These are phyloP conservation scores for Grammomys dolichurus DNA, from an alignment of 2,113 vertebrate species.

Conservation along the genomic window DNA sequence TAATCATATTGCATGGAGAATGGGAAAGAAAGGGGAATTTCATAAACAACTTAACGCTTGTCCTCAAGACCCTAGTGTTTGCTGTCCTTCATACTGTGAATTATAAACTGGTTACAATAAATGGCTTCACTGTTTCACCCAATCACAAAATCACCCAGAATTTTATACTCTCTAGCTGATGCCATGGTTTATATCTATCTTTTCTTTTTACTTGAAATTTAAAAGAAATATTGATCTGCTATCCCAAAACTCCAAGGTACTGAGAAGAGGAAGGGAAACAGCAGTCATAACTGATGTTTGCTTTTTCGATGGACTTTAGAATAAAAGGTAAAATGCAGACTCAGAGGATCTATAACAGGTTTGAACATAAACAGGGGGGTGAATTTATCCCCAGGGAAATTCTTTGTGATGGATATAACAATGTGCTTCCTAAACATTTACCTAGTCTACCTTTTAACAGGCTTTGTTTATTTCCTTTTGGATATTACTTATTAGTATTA, in stretches of 20 bases:
- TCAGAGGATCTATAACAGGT: background rate
- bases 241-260: background rate
- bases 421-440: background rate
- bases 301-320: background rate
- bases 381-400: background rate
- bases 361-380: background rate
- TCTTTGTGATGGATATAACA: too few relatives aligned
- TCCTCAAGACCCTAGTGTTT: background rate
- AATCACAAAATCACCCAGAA: background rate
- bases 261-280: background rate
- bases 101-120: background rate
- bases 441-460: background rate
- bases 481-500: background rate
- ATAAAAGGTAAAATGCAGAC: background rate
- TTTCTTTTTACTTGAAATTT: background rate
- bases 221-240: constrained; percentile 20
- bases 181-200: background rate
- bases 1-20: background rate
- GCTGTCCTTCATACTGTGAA: background rate
- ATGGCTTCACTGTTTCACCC: background rate
- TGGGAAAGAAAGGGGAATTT: background rate
- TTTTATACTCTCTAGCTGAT: background rate
- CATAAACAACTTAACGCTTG: too few relatives aligned
- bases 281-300: background rate
- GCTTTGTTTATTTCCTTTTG: background rate